Percentiles rank a stretch among this genome's conserved stretches.
Conservation (phyloP, 2,888 invertebrate genomes). For the Argynnis bischoffii region DNA sequence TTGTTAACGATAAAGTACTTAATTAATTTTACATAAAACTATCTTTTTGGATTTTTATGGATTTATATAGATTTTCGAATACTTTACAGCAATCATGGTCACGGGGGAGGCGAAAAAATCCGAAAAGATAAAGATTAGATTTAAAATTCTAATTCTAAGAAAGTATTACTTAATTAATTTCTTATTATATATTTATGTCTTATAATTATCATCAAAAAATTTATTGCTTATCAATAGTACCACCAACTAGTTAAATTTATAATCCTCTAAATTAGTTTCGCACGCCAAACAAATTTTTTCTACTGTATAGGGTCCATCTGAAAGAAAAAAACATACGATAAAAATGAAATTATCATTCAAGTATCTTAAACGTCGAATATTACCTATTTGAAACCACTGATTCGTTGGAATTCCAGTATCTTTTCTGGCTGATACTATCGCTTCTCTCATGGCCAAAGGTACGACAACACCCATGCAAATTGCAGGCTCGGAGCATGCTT, state of each 20-base stretch:
- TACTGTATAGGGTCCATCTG: constrained; percentile 77
- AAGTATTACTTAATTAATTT: too few species aligned
- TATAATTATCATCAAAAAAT: too few species aligned
- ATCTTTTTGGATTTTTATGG: too few species aligned
- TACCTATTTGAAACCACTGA: constrained; percentile 83
- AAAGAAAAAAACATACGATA: constrained; percentile 36
- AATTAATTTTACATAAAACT: too few species aligned
- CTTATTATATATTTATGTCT: too few species aligned
- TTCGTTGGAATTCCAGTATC: constrained; percentile 79
- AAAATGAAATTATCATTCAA: too few species aligned
- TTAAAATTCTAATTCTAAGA: too few species aligned
- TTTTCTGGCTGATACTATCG: constrained; percentile 82
- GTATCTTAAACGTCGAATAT: constrained; percentile 24
- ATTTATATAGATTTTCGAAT: too few species aligned
- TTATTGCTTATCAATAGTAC: background rate
- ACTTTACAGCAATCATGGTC: too few species aligned
- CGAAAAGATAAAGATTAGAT: too few species aligned
- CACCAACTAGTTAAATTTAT: constrained; percentile 43
- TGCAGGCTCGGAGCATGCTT: constrained; percentile 79
- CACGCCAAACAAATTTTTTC: constrained; percentile 50
- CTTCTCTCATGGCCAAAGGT: constrained; percentile 84
- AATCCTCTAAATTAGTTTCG: constrained; percentile 47
- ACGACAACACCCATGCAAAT: constrained; percentile 69
- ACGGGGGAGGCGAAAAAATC: too few species aligned
- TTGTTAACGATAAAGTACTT: too few species aligned